Conservation (phyloP, 92 coral and sea anemone species). For the Epizoanthus fatuus region DNA sequence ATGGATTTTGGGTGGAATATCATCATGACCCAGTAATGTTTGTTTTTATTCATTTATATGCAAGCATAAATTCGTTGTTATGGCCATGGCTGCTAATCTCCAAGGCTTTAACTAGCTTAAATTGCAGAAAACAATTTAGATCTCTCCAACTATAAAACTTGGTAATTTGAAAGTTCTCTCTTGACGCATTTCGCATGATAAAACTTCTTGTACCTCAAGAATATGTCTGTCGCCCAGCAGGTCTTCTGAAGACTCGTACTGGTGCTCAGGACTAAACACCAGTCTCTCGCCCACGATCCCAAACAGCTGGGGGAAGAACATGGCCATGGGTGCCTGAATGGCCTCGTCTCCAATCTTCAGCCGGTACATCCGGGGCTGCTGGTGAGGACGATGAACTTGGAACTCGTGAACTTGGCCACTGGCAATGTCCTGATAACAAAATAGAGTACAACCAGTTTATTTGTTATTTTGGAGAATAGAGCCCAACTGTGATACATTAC, state of each 20-base stretch:
- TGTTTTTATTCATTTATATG: no score
- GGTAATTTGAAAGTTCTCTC: no score
- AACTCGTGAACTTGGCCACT: slow-evolving; percentile 99
- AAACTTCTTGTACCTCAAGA: slow-evolving; percentile 77
- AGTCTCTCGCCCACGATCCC: slow-evolving; percentile 95
- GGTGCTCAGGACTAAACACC: slow-evolving; percentile 83
- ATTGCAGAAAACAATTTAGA: no score
- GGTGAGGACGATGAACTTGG: slow-evolving; percentile 94
- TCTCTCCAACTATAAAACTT: no score
- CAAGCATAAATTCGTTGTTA: no score
- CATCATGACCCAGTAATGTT: no score
- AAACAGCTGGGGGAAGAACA: slow-evolving; percentile 96
- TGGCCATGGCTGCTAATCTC: no score
- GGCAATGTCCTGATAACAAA: slow-evolving; percentile 81
- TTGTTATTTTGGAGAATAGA: no score
- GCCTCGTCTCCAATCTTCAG: slow-evolving; percentile 99
- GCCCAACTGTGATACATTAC: no score
- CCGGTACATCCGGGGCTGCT: slow-evolving; percentile 85
- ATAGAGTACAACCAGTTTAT: not conserved
- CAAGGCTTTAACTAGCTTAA: no score
- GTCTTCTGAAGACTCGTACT: slow-evolving; percentile 97
- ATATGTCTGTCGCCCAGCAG: slow-evolving; percentile 91
- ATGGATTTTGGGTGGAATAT: no score
- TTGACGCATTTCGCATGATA: no score
- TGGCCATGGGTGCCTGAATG: slow-evolving; percentile 98